These are phyloP conservation scores for Caprella mutica DNA, from an alignment of 2,888 invertebrate species.

Conservation along the genomic window DNA sequence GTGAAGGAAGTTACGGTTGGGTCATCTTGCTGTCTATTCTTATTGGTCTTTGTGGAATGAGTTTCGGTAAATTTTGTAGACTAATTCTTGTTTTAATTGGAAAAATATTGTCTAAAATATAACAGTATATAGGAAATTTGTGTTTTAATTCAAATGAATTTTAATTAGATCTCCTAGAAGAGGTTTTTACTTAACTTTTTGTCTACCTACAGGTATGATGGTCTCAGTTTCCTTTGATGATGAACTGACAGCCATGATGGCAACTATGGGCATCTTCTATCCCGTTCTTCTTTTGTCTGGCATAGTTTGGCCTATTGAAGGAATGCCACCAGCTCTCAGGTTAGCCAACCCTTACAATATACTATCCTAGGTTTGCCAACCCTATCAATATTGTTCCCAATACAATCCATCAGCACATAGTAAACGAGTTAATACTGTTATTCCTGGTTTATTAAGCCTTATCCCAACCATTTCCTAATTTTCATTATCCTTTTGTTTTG, in stretches of 20 bases:
- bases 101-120: no score
- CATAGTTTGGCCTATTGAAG: slow-evolving; percentile 35
- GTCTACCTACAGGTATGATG: no score
- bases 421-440: background rate
- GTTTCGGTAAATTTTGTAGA: background rate
- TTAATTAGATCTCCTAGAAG: no score
- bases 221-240: slow-evolving; percentile 51
- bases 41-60: slow-evolving; percentile 37
- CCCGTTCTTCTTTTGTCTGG: slow-evolving; percentile 77
- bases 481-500: background rate
- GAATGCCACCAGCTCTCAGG: slow-evolving; percentile 31
- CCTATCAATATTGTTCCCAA: background rate
- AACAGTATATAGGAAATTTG: no score
- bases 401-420: background rate
- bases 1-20: slow-evolving; percentile 40
- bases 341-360: background rate
- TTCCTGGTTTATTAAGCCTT: background rate
- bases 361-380: no score
- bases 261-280: slow-evolving; percentile 72
- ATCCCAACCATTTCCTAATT: background rate
- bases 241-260: slow-evolving; percentile 70
- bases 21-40: slow-evolving; percentile 41
- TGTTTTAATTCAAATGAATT: no score
- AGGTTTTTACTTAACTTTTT: no score
- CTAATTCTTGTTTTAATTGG: no score